Conservation (phyloP, 2,113 vertebrate genomes). For the Uropsilus gracilis region DNA sequence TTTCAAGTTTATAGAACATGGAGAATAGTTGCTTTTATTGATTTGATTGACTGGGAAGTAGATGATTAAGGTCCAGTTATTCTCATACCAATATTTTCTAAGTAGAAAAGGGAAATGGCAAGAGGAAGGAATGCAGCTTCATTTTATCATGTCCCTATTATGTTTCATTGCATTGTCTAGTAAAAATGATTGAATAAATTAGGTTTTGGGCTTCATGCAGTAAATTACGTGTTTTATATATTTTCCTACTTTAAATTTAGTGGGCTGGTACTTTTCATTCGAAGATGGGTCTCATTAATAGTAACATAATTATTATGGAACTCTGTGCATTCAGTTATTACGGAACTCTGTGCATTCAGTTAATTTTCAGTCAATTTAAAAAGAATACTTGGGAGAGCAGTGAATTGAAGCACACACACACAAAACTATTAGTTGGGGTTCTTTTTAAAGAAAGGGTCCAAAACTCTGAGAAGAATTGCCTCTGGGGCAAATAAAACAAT, state of each 20-base stretch:
- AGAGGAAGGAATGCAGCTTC: not conserved
- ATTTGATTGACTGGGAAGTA: conserved; percentile 45
- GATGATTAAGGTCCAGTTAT: conserved; percentile 55
- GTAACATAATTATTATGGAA: conserved; percentile 73
- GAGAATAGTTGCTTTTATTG: conserved; percentile 64
- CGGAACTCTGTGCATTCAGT: conserved; percentile 60
- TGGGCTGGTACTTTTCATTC: conserved; percentile 69
- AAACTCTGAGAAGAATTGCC: conserved; percentile 53
- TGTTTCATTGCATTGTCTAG: conserved; percentile 70
- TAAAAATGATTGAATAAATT: conserved; percentile 73
- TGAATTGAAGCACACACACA: conserved; percentile 62
- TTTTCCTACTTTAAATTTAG: conserved; percentile 75
- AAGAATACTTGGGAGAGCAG: conserved; percentile 77
- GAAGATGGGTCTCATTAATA: conserved; percentile 79
- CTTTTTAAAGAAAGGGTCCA: conserved; percentile 64
- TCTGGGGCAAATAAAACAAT: conserved; percentile 76
- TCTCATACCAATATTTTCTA: not conserved
- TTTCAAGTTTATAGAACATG: conserved; percentile 47
- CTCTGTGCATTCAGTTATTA: conserved; percentile 63
- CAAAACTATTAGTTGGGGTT: conserved; percentile 71
- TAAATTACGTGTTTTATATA: conserved; percentile 64
- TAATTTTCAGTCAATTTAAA: conserved; percentile 82
- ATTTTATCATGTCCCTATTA: conserved; percentile 51
- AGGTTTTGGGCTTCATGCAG: conserved; percentile 37
- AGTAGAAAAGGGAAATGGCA: not conserved